Base-by-base conservation (phyloP, 2,797 vertebrate genomes). In the Fistularia tabacaria region DNA sequence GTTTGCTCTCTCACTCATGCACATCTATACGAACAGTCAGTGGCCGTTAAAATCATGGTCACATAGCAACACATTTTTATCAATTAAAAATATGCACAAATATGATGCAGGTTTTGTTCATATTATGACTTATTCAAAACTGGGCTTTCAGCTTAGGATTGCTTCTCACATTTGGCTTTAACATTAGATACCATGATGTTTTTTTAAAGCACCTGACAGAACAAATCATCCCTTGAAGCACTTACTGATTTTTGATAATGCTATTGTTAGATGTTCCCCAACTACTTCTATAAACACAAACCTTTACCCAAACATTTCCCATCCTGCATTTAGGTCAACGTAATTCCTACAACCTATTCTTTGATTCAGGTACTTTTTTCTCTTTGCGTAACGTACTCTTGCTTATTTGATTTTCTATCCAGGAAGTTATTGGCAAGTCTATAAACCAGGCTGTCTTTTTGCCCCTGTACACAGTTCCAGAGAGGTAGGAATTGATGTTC, bases 381-480 rank as follows among this genome's bases (percentile, higher is more conserved):
- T 10, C 14, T 12, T 46, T 7, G 11, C 48, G 3, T 38, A 43
- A 8, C 14, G 42, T n/a, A 36, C 42, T 56, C 74, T 7, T 79
- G 72, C 7, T 62, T 10, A 80, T 40, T 57, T 46, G 1, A 8
- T 78, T 1, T 45, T 77, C 1, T 78, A 73, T 72, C 57, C 84
- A 99, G 97, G 93, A 96, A 84, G 89, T 97, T 14, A 98, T 98
- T 79, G 96, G 97, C 36, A 93, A 87, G 70, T 96, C 97, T 0
- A 91, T 99, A 48, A 93, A 83, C 73, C 93, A 93, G 81, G 93
- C 92, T 7, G 64, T 89, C 54, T 91, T 92, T 74, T 80, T 97
- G 66, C 83, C 89, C 13, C 87, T 99, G 8, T 99, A 97, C 81
- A 89, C 80, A 37, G 81, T 91, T 41, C 79, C 91, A 57, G 88